Evolutionary conservation across 2,888 invertebrate genomes (phyloP).

Genomic region (Frankliniella intonsa): DNA sequence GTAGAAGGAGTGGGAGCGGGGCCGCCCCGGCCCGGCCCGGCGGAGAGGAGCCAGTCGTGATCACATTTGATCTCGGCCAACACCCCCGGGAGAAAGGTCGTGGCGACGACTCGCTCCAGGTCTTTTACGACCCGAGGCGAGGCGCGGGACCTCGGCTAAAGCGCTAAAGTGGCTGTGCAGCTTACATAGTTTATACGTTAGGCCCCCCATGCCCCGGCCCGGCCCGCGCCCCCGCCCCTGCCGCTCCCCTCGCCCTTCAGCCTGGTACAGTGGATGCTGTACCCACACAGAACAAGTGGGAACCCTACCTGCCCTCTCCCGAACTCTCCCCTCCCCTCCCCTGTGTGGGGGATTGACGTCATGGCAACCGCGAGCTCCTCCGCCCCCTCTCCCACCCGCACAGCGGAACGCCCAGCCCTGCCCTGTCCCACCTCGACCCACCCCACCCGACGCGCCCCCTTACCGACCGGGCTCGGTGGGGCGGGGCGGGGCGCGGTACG

Average conservation of each 20-base stretch:
- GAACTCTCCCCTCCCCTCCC: background rate
- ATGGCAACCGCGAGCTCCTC: background rate
- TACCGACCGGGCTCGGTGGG: no score
- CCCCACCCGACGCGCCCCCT: no score
- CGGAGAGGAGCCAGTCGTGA: background rate
- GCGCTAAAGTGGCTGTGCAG: background rate
- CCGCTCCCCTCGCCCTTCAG: background rate
- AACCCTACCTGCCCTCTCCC: background rate
- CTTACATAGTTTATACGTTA: background rate
- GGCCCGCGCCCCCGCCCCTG: background rate
- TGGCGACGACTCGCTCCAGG: background rate
- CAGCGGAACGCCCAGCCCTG: no score
- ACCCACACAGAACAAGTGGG: background rate
- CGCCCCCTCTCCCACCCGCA: background rate
- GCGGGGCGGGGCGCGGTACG: no score
- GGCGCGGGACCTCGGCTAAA: background rate
- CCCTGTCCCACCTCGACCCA: no score
- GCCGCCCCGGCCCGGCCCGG: background rate
- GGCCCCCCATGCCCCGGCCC: background rate
- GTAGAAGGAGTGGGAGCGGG: background rate
- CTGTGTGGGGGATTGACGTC: background rate
- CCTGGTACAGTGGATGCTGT: background rate
- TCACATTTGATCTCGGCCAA: background rate
- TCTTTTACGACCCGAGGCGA: background rate
- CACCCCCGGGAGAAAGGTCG: background rate